Conservation (phyloP, 2,113 vertebrate genomes). For the Dasyprocta punctata region DNA sequence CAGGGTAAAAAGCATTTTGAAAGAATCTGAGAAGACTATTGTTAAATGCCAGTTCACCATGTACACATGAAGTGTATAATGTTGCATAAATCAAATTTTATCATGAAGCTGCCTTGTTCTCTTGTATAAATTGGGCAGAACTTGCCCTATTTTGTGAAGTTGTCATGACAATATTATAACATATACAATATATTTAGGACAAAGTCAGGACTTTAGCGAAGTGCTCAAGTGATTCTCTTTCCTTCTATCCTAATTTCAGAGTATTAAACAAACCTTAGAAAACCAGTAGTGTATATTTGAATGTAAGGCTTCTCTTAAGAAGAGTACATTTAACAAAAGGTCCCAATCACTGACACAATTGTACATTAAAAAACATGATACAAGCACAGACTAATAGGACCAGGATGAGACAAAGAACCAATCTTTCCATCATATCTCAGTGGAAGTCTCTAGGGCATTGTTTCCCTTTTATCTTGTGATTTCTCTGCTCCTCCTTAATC, state of each 20-base stretch:
- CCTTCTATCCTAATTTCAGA: constrained; percentile 10
- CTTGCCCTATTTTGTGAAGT: not conserved
- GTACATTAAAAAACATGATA: constrained; percentile 2
- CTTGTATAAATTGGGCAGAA: not conserved
- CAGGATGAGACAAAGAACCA: not conserved
- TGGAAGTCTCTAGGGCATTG: not conserved
- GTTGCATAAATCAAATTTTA: not conserved
- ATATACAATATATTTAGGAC: not conserved
- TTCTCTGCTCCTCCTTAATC: constrained; percentile 1
- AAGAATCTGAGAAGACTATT: not conserved
- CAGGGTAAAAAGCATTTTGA: not conserved
- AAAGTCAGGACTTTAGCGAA: not conserved
- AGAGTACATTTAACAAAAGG: constrained; percentile 44
- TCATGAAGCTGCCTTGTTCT: not conserved
- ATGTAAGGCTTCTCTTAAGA: not conserved
- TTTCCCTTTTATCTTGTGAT: constrained; percentile 48
- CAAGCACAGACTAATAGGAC: not conserved
- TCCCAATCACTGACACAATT: not conserved
- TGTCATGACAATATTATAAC: constrained; percentile 6
- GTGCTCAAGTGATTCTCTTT: constrained; percentile 2
- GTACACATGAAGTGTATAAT: not conserved
- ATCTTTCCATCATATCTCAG: not conserved
- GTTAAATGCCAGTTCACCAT: not conserved
- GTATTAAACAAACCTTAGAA: constrained; percentile 25
- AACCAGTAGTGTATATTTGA: not conserved